Base-by-base conservation (phyloP, 2,797 vertebrate genomes). In the Poeciliopsis presidionis region DNA sequence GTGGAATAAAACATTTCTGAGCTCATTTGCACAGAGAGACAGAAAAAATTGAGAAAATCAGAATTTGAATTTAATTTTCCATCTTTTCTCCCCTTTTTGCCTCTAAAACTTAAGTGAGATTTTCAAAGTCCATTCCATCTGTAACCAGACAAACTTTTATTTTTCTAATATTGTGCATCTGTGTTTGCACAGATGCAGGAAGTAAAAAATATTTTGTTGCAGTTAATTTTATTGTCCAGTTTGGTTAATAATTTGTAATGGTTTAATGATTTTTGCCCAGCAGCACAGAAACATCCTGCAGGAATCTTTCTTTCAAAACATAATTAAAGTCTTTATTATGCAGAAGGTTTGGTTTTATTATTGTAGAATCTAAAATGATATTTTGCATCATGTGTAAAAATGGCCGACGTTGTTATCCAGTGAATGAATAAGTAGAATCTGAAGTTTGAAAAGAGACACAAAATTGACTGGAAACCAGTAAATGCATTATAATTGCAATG, bases 191-290 rank as follows among this genome's bases (percentile, higher is more conserved):
- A 13, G 2, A 36, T 43, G 28, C 55, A 25, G 49, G 22, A 28
- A 43, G 67, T 49, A 41, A 25, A 77, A 77, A 72, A 7, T 36
- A 33, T 28, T 33, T 8, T 41, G n/a, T 57, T n/a, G 49, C 51
- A 20, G 59, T 76, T 43, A 6, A 20, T 76, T 28, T 55, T 33
- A 4, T 20, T 20, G 30, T 20, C 36, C 11, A 74, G 55, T 77
- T 75, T 33, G n/a, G 13, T 73, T 20, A 76, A 73, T 47, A 72
- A 51, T 70, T 81, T 80, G 72, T 61, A 47, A 80, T 45, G 7
- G 25, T 59, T 41, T 20, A 11, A 75, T 67, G 72, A 5, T 63
- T 63, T 63, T 33, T 20, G 30, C 14, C 30, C 30, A 36, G 59
- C 59, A 61, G 59, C 59, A 61, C 59, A 33, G 57, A 59, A 59